These are phyloP conservation scores for Tachuris rubrigastra DNA, from an alignment of 2,113 vertebrate species.

Conservation along the genomic window DNA sequence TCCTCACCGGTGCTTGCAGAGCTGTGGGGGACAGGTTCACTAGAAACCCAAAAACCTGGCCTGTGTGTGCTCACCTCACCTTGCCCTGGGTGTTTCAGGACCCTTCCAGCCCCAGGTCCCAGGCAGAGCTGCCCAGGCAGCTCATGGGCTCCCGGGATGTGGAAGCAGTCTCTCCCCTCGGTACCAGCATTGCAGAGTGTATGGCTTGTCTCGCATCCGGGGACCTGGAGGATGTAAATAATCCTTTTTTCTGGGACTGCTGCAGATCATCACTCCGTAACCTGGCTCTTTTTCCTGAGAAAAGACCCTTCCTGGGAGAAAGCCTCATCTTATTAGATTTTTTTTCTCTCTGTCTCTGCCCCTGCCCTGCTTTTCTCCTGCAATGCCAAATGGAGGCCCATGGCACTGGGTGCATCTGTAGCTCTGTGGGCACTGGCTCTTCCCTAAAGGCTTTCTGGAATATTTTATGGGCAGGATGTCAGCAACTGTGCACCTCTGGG, in stretches of 20 bases:
- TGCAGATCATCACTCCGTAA: fast-evolving
- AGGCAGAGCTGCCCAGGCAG: not conserved
- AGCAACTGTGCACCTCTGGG: not conserved
- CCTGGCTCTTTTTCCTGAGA: not conserved
- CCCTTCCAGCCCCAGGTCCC: fast-evolving
- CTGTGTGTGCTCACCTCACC: not conserved
- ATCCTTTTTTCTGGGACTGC: not conserved
- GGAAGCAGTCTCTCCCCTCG: not conserved
- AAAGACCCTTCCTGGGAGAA: not conserved
- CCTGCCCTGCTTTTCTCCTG: not conserved
- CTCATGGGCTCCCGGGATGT: fast-evolving
- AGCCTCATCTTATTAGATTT: not conserved
- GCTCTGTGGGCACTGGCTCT: not conserved
- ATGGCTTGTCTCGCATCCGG: no score
- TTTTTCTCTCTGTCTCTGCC: not conserved
- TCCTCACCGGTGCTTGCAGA: not conserved
- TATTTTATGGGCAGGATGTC: not conserved
- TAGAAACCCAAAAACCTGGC: not conserved
- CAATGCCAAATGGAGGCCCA: not conserved
- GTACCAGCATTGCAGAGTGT: fast-evolving
- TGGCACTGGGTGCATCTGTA: fast-evolving
- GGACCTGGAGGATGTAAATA: not conserved
- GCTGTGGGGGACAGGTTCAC: fast-evolving
- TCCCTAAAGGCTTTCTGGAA: not conserved
- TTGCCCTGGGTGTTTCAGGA: not conserved